phyloP scores from a whole-genome alignment of 2,797 vertebrate genomes.

The Gadopsis marmoratus region DNA sequence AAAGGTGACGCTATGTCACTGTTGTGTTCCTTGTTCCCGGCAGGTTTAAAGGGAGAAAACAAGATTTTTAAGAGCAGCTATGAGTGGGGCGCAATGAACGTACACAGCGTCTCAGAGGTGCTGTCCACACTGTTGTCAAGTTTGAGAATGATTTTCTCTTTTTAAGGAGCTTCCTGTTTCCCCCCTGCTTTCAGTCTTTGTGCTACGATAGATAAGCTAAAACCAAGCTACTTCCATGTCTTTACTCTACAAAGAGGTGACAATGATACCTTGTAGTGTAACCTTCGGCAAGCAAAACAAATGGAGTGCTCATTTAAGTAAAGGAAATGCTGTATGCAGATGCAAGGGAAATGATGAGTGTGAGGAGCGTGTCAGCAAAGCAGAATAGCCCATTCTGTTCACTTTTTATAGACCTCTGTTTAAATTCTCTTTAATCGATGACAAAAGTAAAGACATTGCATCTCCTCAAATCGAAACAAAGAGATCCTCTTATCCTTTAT shows the following conservation, averaged over 20 bases:
- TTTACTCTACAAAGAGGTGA: not conserved
- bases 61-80: not conserved
- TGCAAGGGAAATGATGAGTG: not conserved
- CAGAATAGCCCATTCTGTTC: not conserved
- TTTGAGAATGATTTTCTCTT: not conserved
- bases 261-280: not conserved
- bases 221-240: not conserved
- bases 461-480: not conserved
- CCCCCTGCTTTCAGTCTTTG: not conserved
- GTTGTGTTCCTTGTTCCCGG: not conserved
- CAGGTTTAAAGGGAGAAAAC: not conserved
- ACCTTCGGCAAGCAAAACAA: not conserved
- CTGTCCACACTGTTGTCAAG: constrained; percentile 3
- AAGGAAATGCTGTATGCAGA: not conserved
- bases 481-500: not conserved
- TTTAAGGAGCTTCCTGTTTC: not conserved
- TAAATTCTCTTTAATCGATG: not conserved
- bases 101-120: not conserved
- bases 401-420: not conserved
- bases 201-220: not conserved
- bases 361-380: no score
- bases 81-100: not conserved
- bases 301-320: not conserved
- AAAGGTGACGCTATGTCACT: not conserved
- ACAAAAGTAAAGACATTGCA: not conserved